phyloP scores from a whole-genome alignment of 2,888 invertebrate genomes.

The Carcina quercana region DNA sequence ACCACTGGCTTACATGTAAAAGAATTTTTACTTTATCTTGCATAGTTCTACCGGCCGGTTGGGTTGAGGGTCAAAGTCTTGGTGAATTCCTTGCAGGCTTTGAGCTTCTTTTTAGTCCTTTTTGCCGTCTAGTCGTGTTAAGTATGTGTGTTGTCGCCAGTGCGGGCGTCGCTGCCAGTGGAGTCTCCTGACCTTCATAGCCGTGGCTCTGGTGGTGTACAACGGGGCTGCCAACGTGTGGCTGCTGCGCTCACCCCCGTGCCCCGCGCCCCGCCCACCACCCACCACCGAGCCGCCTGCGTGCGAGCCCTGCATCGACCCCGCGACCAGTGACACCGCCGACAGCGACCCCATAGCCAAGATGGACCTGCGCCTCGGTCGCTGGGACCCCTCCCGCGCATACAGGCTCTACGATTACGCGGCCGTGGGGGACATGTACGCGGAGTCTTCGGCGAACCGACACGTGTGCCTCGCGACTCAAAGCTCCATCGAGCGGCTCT shows the following conservation, averaged over 20 bases:
- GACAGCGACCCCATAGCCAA: conserved; percentile 69
- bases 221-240: conserved; percentile 60
- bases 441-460: conserved; percentile 71
- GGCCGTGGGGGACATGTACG: conserved; percentile 79
- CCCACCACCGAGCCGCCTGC: conserved; percentile 36
- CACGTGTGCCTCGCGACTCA: conserved; percentile 81
- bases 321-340: conserved; percentile 32
- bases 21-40: too few relatives aligned
- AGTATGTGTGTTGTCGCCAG: too few relatives aligned
- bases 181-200: conserved; percentile 79
- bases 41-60: too few relatives aligned
- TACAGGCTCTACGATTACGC: conserved; percentile 85
- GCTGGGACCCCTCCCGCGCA: conserved; percentile 80
- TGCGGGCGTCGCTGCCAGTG: conserved; percentile 77
- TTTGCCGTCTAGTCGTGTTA: too few relatives aligned
- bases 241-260: conserved; percentile 47
- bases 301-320: conserved; percentile 53
- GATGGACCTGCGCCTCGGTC: conserved; percentile 79
- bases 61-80: too few relatives aligned
- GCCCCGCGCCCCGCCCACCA: conserved; percentile 31
- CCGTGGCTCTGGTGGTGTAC: conserved; percentile 77
- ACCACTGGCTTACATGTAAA: too few relatives aligned
- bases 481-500: conserved; percentile 87
- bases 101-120: too few relatives aligned
- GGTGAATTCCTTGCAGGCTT: too few relatives aligned